Evolutionary conservation across 2,113 vertebrate species (phyloP), one percentile per base, ranked within the genome.

Genomic region (Vulpes ferrilata): DNA sequence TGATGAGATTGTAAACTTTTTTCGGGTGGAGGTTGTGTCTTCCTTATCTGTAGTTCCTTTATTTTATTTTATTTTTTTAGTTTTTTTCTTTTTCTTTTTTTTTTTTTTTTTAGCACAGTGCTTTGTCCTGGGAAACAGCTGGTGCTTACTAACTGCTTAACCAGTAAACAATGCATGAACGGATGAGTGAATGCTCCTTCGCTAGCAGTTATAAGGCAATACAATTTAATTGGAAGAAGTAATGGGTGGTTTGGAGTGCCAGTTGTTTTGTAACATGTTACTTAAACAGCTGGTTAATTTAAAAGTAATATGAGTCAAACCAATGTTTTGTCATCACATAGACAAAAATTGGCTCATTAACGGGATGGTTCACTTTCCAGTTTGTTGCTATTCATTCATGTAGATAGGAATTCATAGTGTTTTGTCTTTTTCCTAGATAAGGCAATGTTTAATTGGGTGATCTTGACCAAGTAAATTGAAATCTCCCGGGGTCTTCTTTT

Each of bases 241-340:
- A 97, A 97, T 85, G 85, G 60, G 59, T 92, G 83, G 57, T 76
- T 92, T 90, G 65, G 38, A 95, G 93, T 93, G 87, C 92, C 83
- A 62, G 73, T 97, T 92, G 53, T 96, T 96, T 88, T 96, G 83
- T 1, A 73, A 55, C 87, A 87, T 7, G 59, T 92, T 96, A 95
- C 95, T 76, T 92, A 97, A 96, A 96, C 90, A 96, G 86, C 96
- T 98, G 96, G 95, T 92, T 96, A 92, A 98, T 96, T 96, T 96
- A 96, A 93, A 96, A 89, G 71, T 53, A 80, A 86, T 93, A 86
- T 94, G 89, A 92, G 64, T 94, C 80, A 95, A 87, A 93, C 86
- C 87, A 90, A 82, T 96, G 81, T 90, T 96, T 91, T 96, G 71
- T 59, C 94, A 95, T 96, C 76, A 90, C 43, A 43, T 16, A 89